Evolutionary conservation across 2,888 invertebrate species (phyloP).

Genomic region (Atrina japonica): DNA sequence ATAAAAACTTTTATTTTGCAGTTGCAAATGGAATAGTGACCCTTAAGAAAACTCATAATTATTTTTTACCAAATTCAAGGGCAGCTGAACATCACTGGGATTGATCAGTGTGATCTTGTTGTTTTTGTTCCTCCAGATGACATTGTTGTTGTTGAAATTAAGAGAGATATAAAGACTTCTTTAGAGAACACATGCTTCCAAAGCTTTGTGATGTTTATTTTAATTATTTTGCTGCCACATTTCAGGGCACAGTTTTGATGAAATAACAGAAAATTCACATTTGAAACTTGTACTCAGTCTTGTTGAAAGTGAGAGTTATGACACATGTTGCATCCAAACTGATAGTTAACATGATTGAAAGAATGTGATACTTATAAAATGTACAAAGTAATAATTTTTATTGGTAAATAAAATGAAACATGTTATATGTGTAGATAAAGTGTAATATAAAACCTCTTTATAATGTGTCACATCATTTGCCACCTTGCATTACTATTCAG

Average conservation of each 20-base stretch:
- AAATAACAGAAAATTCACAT: neutral
- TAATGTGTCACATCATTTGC: too few species aligned
- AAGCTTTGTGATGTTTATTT: neutral
- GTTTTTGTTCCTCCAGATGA: constrained; percentile 33
- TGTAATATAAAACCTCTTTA: too few species aligned
- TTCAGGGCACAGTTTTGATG: too few species aligned
- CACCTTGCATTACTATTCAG: too few species aligned
- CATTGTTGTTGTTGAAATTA: constrained; percentile 8
- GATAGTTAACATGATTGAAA: too few species aligned
- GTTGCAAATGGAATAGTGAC: neutral
- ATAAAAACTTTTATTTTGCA: neutral
- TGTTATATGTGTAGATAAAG: too few species aligned
- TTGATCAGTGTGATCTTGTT: constrained; percentile 25
- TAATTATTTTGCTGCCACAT: neutral
- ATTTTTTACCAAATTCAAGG: constrained; percentile 34
- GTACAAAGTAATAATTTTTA: too few species aligned
- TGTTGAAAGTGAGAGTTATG: too few species aligned
- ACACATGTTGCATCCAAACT: too few species aligned
- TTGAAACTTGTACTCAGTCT: too few species aligned
- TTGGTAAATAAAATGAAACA: too few species aligned
- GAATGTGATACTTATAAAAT: too few species aligned
- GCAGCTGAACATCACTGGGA: constrained; percentile 33
- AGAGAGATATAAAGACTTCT: neutral
- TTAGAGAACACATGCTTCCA: neutral
- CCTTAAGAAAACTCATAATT: neutral